Evolutionary conservation across 2,888 invertebrate species (phyloP).

Genomic region (Ennomos quercinarius): DNA sequence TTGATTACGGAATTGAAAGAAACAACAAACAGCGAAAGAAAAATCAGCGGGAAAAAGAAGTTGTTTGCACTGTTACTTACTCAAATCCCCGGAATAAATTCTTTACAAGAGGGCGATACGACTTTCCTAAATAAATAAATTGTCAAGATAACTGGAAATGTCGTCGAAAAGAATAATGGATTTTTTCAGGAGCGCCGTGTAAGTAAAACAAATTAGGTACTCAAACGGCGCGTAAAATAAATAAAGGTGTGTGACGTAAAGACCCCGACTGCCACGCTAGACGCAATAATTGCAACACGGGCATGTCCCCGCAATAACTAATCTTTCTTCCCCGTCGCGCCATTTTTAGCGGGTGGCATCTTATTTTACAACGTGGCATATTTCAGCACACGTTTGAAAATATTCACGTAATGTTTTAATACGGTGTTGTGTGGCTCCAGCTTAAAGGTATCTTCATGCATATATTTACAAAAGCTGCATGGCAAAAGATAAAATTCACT

Average conservation of each 20-base stretch:
- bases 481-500: no score
- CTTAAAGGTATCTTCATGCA: conserved; percentile 1
- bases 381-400: conserved; percentile 51
- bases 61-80: conserved; percentile 66
- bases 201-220: conserved; percentile 24
- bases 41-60: conserved; percentile 65
- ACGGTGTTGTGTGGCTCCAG: conserved; percentile 20
- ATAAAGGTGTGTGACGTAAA: conserved; percentile 16
- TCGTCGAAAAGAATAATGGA: conserved; percentile 27
- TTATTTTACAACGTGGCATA: conserved; percentile 65
- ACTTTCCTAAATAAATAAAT: conserved; percentile 50
- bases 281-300: conserved; percentile 59
- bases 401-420: conserved; percentile 33
- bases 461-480: no score
- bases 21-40: conserved; percentile 72
- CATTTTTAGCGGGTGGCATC: conserved; percentile 70
- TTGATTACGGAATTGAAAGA: conserved; percentile 73
- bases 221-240: conserved; percentile 21
- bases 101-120: conserved; percentile 50
- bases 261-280: conserved; percentile 35
- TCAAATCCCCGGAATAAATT: conserved; percentile 62
- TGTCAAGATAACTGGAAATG: conserved; percentile 26
- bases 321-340: conserved; percentile 58
- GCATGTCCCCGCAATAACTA: conserved; percentile 63
- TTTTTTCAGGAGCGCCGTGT: conserved; percentile 16